phyloP scores from a whole-genome alignment of 2,113 vertebrate genomes.

The Lampris incognitus region DNA sequence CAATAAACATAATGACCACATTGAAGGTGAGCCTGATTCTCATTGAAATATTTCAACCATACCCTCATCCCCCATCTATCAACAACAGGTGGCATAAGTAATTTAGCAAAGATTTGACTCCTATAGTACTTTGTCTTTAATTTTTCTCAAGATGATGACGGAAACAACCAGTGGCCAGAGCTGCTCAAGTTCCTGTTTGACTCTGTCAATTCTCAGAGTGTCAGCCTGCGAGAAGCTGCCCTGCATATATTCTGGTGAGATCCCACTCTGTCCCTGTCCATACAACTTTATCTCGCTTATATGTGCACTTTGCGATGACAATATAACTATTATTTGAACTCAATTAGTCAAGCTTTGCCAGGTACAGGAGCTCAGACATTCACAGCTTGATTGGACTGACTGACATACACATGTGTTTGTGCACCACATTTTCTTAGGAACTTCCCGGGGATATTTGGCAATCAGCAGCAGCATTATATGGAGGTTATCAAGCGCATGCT shows the following conservation, averaged over 20 bases:
- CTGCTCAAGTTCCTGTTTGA: constrained; percentile 97
- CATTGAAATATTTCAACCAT: too few relatives aligned
- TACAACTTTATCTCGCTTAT: too few relatives aligned
- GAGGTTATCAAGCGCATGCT: constrained; percentile 99
- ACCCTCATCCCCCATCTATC: too few relatives aligned
- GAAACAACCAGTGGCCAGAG: constrained; percentile 98
- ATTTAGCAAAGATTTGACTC: too few relatives aligned
- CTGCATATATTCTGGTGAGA: constrained; percentile 97
- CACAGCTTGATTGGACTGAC: background rate
- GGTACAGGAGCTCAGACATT: too few relatives aligned
- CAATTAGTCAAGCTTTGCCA: too few relatives aligned
- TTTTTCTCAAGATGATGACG: constrained; percentile 89
- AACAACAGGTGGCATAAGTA: too few relatives aligned
- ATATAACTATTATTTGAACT: too few relatives aligned
- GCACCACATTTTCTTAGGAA: constrained; percentile 84
- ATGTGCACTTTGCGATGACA: too few relatives aligned
- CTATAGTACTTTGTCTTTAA: background rate
- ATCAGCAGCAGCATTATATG: constrained; percentile 98
- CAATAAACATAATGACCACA: too few relatives aligned
- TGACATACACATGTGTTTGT: background rate
- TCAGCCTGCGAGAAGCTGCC: constrained; percentile 93
- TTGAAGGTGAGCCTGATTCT: too few relatives aligned
- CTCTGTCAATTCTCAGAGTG: constrained; percentile 93
- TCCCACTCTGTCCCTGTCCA: background rate
- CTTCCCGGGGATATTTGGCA: constrained; percentile 98